phyloP scores from a whole-genome alignment of 2,113 vertebrate species.

The Toxotes jaculatrix region DNA sequence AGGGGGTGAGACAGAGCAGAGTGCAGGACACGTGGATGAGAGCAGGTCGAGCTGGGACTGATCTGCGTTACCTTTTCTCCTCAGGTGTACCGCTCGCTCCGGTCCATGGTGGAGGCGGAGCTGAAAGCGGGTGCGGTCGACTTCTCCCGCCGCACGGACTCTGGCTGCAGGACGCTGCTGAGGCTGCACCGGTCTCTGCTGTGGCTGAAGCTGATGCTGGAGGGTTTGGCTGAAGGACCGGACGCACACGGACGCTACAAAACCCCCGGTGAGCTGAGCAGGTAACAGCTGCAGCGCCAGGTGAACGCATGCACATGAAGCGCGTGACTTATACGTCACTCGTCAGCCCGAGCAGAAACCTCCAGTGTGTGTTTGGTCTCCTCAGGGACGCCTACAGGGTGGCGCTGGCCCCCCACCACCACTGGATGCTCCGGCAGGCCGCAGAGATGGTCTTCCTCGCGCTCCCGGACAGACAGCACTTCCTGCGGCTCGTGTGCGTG shows the following conservation, averaged over 20 bases:
- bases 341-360: neutral
- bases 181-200: constrained; percentile 73
- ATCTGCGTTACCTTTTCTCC: neutral
- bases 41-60: neutral
- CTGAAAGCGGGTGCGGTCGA: constrained; percentile 52
- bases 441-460: constrained; percentile 85
- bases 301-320: too few species aligned
- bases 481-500: constrained; percentile 84
- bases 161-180: constrained; percentile 74
- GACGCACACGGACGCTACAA: constrained; percentile 50
- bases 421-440: constrained; percentile 85
- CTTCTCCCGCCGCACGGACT: constrained; percentile 53
- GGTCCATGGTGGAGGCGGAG: constrained; percentile 72
- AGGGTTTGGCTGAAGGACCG: constrained; percentile 61
- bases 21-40: rapidly evolving
- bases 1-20: constrained; percentile 37
- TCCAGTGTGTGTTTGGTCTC: neutral
- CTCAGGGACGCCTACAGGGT: constrained; percentile 83
- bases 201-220: constrained; percentile 72
- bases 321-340: too few species aligned
- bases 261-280: constrained; percentile 70
- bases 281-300: constrained; percentile 32
- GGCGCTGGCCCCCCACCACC: constrained; percentile 86
- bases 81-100: constrained; percentile 62
- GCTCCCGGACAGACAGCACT: constrained; percentile 80